phyloP scores from a whole-genome alignment of 2,797 vertebrate genomes.

The Trachurus trachurus region DNA sequence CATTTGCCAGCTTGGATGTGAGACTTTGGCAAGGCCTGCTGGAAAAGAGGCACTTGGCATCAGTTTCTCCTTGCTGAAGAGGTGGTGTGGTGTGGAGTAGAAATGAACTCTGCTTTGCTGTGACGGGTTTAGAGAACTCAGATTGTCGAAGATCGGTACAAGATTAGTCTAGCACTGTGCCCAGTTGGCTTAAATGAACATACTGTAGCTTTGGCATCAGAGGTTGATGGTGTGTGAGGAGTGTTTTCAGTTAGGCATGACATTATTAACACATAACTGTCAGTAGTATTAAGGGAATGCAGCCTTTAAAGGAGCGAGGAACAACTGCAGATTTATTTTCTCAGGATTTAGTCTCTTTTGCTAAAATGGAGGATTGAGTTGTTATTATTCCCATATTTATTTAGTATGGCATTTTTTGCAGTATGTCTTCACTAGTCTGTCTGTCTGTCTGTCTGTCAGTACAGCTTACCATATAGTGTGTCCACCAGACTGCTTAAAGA shows the following conservation, averaged over 20 bases:
- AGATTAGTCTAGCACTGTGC: conserved; percentile 26
- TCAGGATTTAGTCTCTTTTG: conserved; percentile 12
- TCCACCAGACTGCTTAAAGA: conserved; percentile 22
- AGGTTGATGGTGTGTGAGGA: conserved; percentile 45
- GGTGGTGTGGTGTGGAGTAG: conserved; percentile 55
- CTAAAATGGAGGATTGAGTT: conserved; percentile 15
- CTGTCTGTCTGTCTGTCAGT: conserved; percentile 33
- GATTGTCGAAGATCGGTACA: conserved; percentile 39
- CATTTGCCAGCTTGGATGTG: conserved; percentile 80
- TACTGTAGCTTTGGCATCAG: conserved; percentile 43
- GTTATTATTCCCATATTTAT: conserved; percentile 15
- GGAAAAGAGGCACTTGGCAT: conserved; percentile 78
- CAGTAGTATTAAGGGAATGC: conserved; percentile 37
- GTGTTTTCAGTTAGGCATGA: conserved; percentile 44
- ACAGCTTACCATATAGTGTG: not conserved
- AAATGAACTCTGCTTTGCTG: conserved; percentile 49
- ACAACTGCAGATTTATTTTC: conserved; percentile 43
- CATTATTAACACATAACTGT: conserved; percentile 52
- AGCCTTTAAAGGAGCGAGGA: conserved; percentile 38
- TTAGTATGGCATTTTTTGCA: not conserved
- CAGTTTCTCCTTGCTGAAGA: conserved; percentile 52
- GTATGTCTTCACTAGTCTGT: conserved; percentile 1
- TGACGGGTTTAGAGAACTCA: conserved; percentile 50
- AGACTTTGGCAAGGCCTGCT: conserved; percentile 76
- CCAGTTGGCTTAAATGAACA: conserved; percentile 47